Evolutionary conservation across 2,797 vertebrate genomes (phyloP), one percentile per base, ranked within the genome.

Genomic region (Crenuchus spilurus): DNA sequence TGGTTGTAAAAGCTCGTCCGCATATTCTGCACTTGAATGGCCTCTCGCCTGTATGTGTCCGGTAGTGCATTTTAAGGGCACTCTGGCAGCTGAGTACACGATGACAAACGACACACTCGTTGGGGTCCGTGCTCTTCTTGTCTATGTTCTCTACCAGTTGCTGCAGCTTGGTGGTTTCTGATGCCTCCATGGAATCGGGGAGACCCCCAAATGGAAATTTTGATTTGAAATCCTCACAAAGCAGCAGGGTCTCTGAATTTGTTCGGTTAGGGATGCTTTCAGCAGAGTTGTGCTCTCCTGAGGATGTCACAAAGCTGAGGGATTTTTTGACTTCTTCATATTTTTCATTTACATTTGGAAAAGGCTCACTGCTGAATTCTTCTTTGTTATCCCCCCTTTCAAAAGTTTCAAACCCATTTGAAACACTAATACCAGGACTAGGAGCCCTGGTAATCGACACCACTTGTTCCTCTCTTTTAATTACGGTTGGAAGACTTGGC

Each of bases 51-150:
- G 98, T 99, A 82, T 99, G 98, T 1, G 97, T 99, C 72, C 98
- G 95, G 81, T 99, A 99, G 86, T 99, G 98, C 98, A 99, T 99
- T 89, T 99, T 99, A 79, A 99, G 89, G 30, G 97, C 97, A 26
- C 98, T 99, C 87, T 99, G 97, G 85, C 98, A 99, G 76, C 97
- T 99, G 76, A 99, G 93, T 42, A 99, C 93, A 28, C 98, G 89
- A 81, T 98, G 97, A 91, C 98, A 99, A 86, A 99, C 97, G 81
- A 97, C 88, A 77, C 97, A 99, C 89, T 99, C 95, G 0, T 99
- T 99, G 54, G 97, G 96, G 84, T 99, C 97, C 0, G 92, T 88
- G 82, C 94, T 93, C 87, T 97, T 98, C 88, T 95, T 96, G 92
- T 99, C 97, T 72, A 99, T 99, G 86, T 99, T 99, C 86, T 99